phyloP scores from a whole-genome alignment of 1,140 invertebrate species.

The Drosophila bipectinata region DNA sequence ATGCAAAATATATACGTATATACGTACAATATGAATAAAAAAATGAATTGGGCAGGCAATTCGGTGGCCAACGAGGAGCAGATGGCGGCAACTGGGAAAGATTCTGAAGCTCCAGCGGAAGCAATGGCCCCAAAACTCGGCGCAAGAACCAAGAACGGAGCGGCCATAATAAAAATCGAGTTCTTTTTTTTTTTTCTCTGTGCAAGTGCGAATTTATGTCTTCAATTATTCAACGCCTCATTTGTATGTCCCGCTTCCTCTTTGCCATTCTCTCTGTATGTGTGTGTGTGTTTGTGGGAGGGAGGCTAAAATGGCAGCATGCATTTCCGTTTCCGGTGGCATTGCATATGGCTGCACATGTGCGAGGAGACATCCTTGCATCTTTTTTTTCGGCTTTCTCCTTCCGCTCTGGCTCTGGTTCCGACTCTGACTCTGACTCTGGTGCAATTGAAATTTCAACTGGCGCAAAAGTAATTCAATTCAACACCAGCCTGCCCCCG shows the following conservation, averaged over 20 bases:
- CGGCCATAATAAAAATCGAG: conserved; percentile 56
- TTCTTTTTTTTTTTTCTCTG: conserved; percentile 48
- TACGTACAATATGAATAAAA: conserved; percentile 23
- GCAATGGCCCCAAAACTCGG: conserved; percentile 37
- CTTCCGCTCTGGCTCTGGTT: not conserved
- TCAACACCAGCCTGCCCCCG: conserved; percentile 61
- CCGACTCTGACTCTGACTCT: conserved; percentile 3
- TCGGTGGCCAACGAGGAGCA: conserved; percentile 9
- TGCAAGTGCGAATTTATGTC: conserved; percentile 82
- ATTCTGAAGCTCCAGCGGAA: conserved; percentile 54
- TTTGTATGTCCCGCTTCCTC: conserved; percentile 66
- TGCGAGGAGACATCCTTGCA: conserved; percentile 32
- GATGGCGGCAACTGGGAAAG: conserved; percentile 5
- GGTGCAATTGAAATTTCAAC: conserved; percentile 80
- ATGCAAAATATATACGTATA: conserved; percentile 63
- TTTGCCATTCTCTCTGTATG: not conserved
- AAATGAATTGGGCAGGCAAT: conserved; percentile 58
- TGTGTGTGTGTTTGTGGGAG: conserved; percentile 33
- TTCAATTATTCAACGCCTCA: conserved; percentile 82
- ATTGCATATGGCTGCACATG: conserved; percentile 75
- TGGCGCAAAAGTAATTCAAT: conserved; percentile 82
- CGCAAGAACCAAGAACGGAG: conserved; percentile 14
- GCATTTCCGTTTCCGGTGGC: conserved; percentile 75
- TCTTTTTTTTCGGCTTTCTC: no score
- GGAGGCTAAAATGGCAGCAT: conserved; percentile 78